Evolutionary conservation across 2,888 invertebrate genomes (phyloP).

Genomic region (Dicyrtomina minuta): DNA sequence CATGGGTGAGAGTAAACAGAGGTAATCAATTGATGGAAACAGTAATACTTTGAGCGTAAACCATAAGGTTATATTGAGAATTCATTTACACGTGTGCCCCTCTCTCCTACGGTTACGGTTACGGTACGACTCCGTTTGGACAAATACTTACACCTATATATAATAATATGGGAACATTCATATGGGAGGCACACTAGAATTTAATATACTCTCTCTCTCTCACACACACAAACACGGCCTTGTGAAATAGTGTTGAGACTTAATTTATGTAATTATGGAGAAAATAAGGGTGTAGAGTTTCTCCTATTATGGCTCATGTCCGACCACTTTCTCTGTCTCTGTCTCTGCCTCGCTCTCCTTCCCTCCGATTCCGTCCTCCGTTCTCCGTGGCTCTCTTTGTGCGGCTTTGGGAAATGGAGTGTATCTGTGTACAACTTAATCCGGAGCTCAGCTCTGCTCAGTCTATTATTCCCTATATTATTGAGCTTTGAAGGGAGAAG

Average conservation of each 20-base stretch:
- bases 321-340: neutral
- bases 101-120: neutral
- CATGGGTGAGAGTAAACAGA: neutral
- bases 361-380: neutral
- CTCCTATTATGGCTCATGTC: neutral
- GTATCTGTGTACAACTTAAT: conserved; percentile 9
- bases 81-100: conserved; percentile 19
- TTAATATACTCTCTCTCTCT: neutral
- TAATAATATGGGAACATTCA: too few species aligned
- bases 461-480: neutral
- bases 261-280: conserved; percentile 27
- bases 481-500: conserved; percentile 13
- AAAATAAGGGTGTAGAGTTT: conserved; percentile 17
- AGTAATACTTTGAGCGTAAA: neutral
- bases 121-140: neutral
- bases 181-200: neutral
- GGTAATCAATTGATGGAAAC: conserved; percentile 18
- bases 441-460: conserved; percentile 1
- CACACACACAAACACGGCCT: neutral
- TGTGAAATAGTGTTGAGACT: conserved; percentile 1
- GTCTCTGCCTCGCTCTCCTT: neutral
- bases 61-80: conserved; percentile 4
- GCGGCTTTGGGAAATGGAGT: conserved; percentile 8
- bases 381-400: neutral
- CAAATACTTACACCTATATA: too few species aligned